Conservation (phyloP, 53 echinoderm and acorn worm genomes). For the Paracentrotus lividus region DNA sequence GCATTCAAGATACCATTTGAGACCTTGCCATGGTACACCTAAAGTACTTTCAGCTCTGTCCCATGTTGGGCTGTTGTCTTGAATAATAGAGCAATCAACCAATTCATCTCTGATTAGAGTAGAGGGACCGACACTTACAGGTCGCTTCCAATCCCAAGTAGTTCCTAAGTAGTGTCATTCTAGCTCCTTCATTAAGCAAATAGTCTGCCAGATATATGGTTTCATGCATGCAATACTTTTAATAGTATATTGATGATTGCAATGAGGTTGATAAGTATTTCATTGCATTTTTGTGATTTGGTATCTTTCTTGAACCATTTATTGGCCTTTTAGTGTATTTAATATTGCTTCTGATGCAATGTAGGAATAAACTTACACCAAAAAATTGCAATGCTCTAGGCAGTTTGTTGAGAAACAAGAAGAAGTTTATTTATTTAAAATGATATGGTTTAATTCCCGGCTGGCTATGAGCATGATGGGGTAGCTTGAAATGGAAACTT, state of each 20-base stretch:
- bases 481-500: too few relatives aligned
- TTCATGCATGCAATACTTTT: too few relatives aligned
- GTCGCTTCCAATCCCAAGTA: background rate
- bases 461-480: too few relatives aligned
- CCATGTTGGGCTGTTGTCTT: background rate
- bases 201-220: slow-evolving; percentile 3
- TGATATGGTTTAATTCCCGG: too few relatives aligned
- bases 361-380: too few relatives aligned
- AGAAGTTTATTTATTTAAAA: too few relatives aligned
- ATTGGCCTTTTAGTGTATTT: too few relatives aligned
- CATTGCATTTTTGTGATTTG: background rate
- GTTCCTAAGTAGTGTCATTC: background rate
- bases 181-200: slow-evolving; percentile 11
- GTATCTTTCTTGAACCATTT: too few relatives aligned
- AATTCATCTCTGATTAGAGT: slow-evolving; percentile 40
- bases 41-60: background rate
- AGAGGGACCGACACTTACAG: slow-evolving; percentile 26
- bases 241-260: background rate
- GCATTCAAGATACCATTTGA: too few relatives aligned
- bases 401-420: too few relatives aligned
- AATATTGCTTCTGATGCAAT: background rate
- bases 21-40: background rate
- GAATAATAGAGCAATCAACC: slow-evolving; percentile 46
- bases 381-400: too few relatives aligned
- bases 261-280: too few relatives aligned